Conservation (phyloP, 2,888 invertebrate species). For the Atethmia centrago region DNA sequence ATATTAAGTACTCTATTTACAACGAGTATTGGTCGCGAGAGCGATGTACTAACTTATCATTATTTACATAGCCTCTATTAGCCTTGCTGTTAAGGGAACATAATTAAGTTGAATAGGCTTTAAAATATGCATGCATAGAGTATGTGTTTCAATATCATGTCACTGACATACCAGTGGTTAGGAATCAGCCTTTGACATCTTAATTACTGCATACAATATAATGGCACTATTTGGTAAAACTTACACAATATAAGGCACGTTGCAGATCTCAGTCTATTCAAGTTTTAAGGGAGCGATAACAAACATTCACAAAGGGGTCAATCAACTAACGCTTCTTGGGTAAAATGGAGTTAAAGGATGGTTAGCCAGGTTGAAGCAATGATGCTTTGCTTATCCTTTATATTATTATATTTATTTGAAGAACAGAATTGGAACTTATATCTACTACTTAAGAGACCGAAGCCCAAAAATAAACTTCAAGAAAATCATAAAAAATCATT, state of each 20-base stretch:
- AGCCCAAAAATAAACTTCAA: background rate
- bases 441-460: background rate
- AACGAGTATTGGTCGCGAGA: conserved; percentile 66
- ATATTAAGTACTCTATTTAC: conserved; percentile 70
- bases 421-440: no score
- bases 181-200: conserved; percentile 40
- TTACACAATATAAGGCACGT: conserved; percentile 73
- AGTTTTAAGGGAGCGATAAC: background rate
- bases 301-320: background rate
- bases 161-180: background rate
- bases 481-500: background rate
- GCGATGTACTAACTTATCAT: conserved; percentile 40
- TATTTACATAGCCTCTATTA: conserved; percentile 53
- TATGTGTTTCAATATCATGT: conserved; percentile 7
- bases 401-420: background rate
- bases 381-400: background rate
- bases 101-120: background rate
- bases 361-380: background rate
- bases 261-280: conserved; percentile 49
- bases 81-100: conserved; percentile 38
- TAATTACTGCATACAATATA: conserved; percentile 48
- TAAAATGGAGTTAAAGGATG: background rate
- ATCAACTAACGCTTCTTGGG: background rate
- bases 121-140: background rate
- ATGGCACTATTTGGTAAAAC: conserved; percentile 75